Percentiles rank a stretch among this genome's conserved stretches.
These are phyloP conservation scores for Eulemur rufifrons DNA, from an alignment of 2,113 vertebrate genomes.

Conservation along the genomic window DNA sequence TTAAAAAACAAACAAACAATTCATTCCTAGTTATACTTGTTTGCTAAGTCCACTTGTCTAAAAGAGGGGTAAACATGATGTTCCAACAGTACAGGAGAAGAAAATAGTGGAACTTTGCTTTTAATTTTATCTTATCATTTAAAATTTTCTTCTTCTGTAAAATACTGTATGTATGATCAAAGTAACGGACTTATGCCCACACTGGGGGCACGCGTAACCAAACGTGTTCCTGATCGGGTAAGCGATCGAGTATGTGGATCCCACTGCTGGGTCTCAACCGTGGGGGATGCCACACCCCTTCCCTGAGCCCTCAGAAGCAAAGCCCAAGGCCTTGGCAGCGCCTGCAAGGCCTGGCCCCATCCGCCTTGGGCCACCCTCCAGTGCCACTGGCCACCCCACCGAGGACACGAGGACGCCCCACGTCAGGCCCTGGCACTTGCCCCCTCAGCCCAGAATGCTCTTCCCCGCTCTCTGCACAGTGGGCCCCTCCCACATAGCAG, in stretches of 20 bases:
- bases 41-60: not conserved
- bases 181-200: not conserved
- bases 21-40: not conserved
- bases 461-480: not conserved
- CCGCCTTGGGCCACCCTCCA: not conserved
- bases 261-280: not conserved
- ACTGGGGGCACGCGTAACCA: rapidly evolving
- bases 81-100: not conserved
- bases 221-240: rapidly evolving
- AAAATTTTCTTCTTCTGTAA: not conserved
- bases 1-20: not conserved
- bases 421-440: not conserved
- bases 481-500: not conserved
- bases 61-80: not conserved
- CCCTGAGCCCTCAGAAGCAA: not conserved
- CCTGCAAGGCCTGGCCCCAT: too few species aligned
- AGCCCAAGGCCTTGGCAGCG: not conserved
- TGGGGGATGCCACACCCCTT: not conserved
- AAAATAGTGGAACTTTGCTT: rapidly evolving
- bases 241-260: too few species aligned
- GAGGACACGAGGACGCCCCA: not conserved
- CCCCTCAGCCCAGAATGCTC: not conserved
- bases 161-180: rapidly evolving
- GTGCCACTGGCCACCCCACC: not conserved
- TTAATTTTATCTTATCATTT: not conserved